Evolutionary conservation across 37 sponge, comb jelly and placozoan genomes (phyloP).

Genomic region (Beroe forskalii): DNA sequence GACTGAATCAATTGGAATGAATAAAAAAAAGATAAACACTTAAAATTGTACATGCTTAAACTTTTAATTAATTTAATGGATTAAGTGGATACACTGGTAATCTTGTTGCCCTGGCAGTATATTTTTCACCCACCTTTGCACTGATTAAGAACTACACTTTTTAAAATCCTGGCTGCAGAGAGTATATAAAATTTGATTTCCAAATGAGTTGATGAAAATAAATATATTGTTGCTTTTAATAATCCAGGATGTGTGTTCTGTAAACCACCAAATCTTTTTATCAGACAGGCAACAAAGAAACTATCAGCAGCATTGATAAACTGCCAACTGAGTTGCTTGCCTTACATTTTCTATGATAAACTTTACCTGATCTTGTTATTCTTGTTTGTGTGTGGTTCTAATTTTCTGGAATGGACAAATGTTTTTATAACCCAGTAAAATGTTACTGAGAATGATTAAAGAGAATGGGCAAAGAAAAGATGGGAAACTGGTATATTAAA

Average conservation of each 20-base stretch:
- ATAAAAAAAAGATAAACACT: too few relatives aligned
- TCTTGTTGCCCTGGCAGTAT: neutral
- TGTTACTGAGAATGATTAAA: conserved; percentile 26
- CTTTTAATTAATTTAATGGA: too few relatives aligned
- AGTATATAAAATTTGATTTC: conserved; percentile 48
- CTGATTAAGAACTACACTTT: neutral
- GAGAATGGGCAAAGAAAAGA: conserved; percentile 17
- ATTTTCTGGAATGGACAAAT: neutral
- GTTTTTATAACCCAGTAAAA: conserved; percentile 43
- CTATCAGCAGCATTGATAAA: neutral
- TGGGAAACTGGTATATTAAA: neutral
- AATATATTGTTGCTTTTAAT: conserved; percentile 50
- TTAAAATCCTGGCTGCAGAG: conserved; percentile 56
- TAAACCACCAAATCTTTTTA: conserved; percentile 44
- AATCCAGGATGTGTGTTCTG: conserved; percentile 9
- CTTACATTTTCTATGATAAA: neutral
- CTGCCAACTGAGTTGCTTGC: conserved; percentile 50
- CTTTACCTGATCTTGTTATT: conserved; percentile 53
- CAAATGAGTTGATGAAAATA: conserved; percentile 39
- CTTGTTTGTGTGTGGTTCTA: neutral
- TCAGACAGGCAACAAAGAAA: conserved; percentile 39
- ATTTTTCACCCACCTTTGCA: neutral
- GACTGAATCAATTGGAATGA: too few relatives aligned
- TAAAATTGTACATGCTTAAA: too few relatives aligned
- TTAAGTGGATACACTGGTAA: neutral